Evolutionary conservation across 2,113 vertebrate genomes (phyloP).

Genomic region (Lophura nycthemera): DNA sequence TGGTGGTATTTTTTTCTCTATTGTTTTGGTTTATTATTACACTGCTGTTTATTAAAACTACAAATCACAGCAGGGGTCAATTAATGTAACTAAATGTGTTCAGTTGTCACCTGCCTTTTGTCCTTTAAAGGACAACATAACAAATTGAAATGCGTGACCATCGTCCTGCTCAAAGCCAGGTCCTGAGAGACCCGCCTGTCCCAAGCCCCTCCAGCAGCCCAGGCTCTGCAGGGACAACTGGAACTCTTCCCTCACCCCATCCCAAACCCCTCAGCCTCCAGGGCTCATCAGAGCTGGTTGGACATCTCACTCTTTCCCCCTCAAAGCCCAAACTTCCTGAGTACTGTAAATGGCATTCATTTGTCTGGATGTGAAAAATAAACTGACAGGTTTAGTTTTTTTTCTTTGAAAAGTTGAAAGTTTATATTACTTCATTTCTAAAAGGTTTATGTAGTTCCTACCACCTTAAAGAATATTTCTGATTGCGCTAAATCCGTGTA

Average conservation of each 20-base stretch:
- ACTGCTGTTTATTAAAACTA: slow-evolving; percentile 33
- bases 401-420: not conserved
- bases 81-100: slow-evolving; percentile 17
- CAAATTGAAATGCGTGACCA: not conserved
- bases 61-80: slow-evolving; percentile 47
- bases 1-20: not conserved
- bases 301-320: not conserved
- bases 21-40: not conserved
- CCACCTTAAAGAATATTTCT: not conserved
- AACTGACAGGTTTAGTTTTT: not conserved
- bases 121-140: not conserved
- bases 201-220: not conserved
- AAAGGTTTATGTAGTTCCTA: not conserved
- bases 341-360: not conserved
- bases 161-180: too few species aligned
- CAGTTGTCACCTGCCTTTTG: not conserved
- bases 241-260: not conserved
- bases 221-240: not conserved
- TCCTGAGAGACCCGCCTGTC: not conserved
- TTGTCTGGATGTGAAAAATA: not conserved
- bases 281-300: not conserved
- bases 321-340: not conserved
- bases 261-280: rapidly evolving
- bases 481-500: not conserved
- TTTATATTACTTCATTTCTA: not conserved